These are phyloP conservation scores for Doris montereyensis DNA, from an alignment of 2,888 invertebrate genomes.

Conservation along the genomic window DNA sequence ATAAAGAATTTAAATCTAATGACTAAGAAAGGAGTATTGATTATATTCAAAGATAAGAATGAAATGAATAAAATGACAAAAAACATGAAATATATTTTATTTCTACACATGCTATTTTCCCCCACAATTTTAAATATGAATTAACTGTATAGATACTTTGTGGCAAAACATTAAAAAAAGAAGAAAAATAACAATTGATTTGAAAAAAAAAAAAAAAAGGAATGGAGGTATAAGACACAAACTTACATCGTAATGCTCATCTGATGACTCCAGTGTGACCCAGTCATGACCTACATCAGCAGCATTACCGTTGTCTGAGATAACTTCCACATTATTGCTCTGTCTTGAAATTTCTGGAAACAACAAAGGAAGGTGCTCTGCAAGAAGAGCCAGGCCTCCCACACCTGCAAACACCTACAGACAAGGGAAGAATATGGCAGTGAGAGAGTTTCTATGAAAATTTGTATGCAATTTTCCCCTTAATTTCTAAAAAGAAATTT, in stretches of 20 bases:
- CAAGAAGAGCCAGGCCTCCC: slow-evolving; percentile 90
- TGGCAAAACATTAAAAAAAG: too few relatives aligned
- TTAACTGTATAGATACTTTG: too few relatives aligned
- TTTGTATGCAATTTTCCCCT: too few relatives aligned
- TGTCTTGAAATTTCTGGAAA: slow-evolving; percentile 84
- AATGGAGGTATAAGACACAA: background rate
- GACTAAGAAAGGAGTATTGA: too few relatives aligned
- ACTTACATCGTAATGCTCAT: slow-evolving; percentile 61
- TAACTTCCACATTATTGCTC: slow-evolving; percentile 45
- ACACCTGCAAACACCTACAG: slow-evolving; percentile 89
- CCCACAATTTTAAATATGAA: too few relatives aligned
- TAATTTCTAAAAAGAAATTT: too few relatives aligned
- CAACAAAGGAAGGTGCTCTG: slow-evolving; percentile 89
- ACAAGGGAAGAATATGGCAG: slow-evolving; percentile 44
- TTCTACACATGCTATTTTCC: too few relatives aligned
- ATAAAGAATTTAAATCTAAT: too few relatives aligned
- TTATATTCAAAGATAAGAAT: too few relatives aligned
- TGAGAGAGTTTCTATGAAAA: too few relatives aligned
- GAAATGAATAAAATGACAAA: too few relatives aligned
- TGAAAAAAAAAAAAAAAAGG: background rate
- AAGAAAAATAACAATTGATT: background rate
- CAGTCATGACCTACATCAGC: slow-evolving; percentile 64
- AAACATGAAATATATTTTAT: too few relatives aligned
- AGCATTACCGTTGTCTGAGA: slow-evolving; percentile 45
- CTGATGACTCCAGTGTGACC: slow-evolving; percentile 77